These are phyloP conservation scores for Petaurus breviceps DNA, from an alignment of 2,113 vertebrate genomes.

Conservation along the genomic window DNA sequence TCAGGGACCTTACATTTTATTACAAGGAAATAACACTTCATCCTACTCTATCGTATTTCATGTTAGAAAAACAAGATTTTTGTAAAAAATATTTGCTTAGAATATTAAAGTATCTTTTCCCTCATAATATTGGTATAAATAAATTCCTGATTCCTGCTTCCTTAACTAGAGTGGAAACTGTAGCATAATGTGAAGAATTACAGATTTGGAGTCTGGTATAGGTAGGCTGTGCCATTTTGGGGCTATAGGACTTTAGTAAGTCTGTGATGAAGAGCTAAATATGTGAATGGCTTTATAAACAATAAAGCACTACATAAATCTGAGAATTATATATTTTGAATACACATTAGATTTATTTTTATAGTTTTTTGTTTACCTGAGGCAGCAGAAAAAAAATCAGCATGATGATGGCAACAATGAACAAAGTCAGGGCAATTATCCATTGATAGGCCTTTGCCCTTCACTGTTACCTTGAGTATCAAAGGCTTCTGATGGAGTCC, in stretches of 20 bases:
- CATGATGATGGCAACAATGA: too few relatives aligned
- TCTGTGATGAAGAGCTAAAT: background rate
- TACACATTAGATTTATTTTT: too few relatives aligned
- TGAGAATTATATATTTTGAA: too few relatives aligned
- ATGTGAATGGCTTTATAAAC: background rate
- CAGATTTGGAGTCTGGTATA: background rate
- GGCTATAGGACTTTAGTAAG: background rate
- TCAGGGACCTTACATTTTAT: background rate
- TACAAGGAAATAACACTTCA: background rate
- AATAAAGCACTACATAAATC: too few relatives aligned
- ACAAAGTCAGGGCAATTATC: too few relatives aligned
- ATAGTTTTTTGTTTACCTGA: too few relatives aligned
- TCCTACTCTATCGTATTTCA: background rate
- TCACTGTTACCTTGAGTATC: too few relatives aligned
- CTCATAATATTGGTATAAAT: background rate
- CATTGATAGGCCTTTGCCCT: too few relatives aligned
- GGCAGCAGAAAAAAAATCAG: too few relatives aligned
- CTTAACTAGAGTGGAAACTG: background rate
- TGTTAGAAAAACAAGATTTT: background rate
- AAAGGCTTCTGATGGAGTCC: too few relatives aligned
- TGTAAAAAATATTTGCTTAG: background rate
- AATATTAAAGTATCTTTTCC: background rate
- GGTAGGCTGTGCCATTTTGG: background rate
- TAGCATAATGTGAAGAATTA: background rate
- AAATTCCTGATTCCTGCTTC: background rate